Evolutionary conservation across 2,113 vertebrate species (phyloP), one percentile per base, ranked within the genome.

Genomic region (Columba livia): DNA sequence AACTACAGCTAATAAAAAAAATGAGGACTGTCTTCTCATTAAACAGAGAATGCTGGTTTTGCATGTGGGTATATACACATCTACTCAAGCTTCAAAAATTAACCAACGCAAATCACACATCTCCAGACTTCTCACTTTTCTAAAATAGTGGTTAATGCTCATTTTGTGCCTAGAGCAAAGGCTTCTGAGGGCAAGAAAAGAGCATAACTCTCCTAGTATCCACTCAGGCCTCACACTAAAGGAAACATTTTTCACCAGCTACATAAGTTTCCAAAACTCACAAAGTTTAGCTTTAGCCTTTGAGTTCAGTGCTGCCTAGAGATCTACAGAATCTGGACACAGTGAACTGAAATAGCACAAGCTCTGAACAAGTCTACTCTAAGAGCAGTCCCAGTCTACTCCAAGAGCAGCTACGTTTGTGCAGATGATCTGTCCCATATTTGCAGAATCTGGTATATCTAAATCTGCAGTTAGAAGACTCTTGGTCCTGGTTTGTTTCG

Each of bases 301-400:
- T 73, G 66, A 82, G 72, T 57, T 12, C 34, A 79, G 15, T 9
- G 25, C n/a, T 82, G 26, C 29, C 42, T 54, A 10, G 15, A 80
- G 40, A 79, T 8, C 36, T 34, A 62, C 0, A 0, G 42, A 71
- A 58, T 19, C 20, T 36, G 47, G 11, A 71, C 15, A 54, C 12
- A 48, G 13, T 16, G 29, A 94, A 74, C 1, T 34, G 23, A 75
- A 89, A 88, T 1, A 84, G 44, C 34, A 75, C 28, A 91, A 51
- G 16, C 32, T 34, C 57, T 44, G 15, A 89, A 51, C 5, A 38
- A 38, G 38, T 38, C 38, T 38, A 38, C 11, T 38, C 38, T 38
- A 5, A 12, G 38, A 38, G 38, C 38, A 38, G 38, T 38, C 38
- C 38, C 57, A 67, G 12, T 14, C 11, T 12, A 18, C 3, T 74